phyloP scores from a whole-genome alignment of 2,888 invertebrate species.

The Cactoblastis cactorum region DNA sequence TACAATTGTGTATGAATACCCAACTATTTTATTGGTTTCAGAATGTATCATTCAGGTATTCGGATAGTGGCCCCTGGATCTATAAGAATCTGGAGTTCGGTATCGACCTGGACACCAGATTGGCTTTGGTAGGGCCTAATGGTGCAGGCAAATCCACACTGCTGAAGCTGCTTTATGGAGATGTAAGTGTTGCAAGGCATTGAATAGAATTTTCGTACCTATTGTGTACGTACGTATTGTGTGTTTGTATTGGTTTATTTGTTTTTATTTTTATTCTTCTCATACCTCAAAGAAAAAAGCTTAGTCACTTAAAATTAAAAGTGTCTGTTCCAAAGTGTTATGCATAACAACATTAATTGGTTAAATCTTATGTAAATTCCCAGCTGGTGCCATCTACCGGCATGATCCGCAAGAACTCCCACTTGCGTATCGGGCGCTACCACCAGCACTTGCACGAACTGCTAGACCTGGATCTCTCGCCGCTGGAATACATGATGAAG shows the following conservation, averaged over 20 bases:
- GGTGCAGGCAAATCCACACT: constrained; percentile 99
- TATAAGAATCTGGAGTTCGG: constrained; percentile 99
- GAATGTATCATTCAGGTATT: constrained; percentile 97
- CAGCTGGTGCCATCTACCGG: constrained; percentile 95
- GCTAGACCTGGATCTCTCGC: constrained; percentile 95
- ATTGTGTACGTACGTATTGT: too few species aligned
- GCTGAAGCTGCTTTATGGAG: constrained; percentile 96
- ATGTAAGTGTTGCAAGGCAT: constrained; percentile 85
- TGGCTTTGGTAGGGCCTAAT: constrained; percentile 98
- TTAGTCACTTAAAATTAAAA: too few species aligned
- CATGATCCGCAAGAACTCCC: constrained; percentile 98
- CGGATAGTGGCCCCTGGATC: constrained; percentile 91
- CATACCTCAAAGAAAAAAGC: too few species aligned
- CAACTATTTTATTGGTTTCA: constrained; percentile 55
- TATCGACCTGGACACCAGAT: constrained; percentile 96
- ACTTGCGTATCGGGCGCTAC: constrained; percentile 97
- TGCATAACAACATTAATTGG: too few species aligned
- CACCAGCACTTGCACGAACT: constrained; percentile 99
- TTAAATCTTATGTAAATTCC: too few species aligned
- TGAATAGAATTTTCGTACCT: not conserved
- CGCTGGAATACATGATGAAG: constrained; percentile 99
- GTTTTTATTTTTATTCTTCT: too few species aligned
- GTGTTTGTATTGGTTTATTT: too few species aligned
- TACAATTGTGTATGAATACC: too few species aligned
- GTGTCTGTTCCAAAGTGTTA: too few species aligned